phyloP scores from a whole-genome alignment of 2,113 vertebrate genomes.

The Microcebus tavaratra region DNA sequence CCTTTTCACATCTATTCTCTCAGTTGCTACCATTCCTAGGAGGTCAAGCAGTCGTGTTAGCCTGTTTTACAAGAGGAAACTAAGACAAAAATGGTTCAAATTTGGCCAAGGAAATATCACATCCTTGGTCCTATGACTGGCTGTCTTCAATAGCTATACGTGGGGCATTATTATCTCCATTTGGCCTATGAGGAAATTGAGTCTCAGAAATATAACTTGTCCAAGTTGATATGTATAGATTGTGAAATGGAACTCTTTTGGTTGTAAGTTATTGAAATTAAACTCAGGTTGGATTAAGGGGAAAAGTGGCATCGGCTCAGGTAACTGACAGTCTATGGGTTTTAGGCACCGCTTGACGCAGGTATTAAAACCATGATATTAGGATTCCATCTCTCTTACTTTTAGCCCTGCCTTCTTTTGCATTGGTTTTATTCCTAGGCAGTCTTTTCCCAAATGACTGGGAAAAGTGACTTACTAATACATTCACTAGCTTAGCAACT shows the following conservation, averaged over 20 bases:
- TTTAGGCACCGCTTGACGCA: background rate
- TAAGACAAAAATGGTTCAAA: background rate
- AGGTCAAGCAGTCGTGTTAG: background rate
- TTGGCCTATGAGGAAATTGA: background rate
- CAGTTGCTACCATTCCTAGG: background rate
- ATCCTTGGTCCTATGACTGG: background rate
- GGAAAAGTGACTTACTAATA: background rate
- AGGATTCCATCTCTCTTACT: background rate
- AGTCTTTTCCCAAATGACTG: background rate
- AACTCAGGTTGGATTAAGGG: background rate
- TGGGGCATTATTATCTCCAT: background rate
- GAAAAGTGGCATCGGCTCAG: background rate
- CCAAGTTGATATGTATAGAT: background rate
- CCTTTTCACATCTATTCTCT: background rate
- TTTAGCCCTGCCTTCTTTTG: background rate
- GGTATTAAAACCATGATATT: background rate
- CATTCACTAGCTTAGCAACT: background rate
- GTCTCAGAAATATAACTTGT: background rate
- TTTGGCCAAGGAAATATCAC: background rate
- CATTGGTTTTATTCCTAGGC: background rate
- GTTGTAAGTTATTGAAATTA: background rate
- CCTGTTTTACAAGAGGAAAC: background rate
- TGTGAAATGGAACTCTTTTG: background rate
- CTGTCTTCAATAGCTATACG: background rate
- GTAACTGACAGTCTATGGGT: background rate